Conservation (phyloP, 2,797 vertebrate genomes). For the Clarias laeviceps region DNA sequence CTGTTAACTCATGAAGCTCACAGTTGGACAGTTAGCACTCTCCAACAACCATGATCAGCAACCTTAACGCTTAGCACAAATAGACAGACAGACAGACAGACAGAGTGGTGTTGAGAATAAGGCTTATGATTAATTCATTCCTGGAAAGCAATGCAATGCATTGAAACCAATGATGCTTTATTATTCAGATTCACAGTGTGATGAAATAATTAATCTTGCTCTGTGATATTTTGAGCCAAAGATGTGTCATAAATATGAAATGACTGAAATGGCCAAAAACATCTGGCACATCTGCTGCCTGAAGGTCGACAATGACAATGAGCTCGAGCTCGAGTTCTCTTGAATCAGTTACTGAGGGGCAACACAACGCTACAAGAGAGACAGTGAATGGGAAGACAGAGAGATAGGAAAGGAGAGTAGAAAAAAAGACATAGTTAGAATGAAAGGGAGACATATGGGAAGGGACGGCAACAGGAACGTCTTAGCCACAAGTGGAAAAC, state of each 20-base stretch:
- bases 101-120: neutral
- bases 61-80: neutral
- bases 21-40: neutral
- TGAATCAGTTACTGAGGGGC: slow-evolving; percentile 30
- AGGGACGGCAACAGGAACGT: slow-evolving; percentile 45
- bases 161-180: neutral
- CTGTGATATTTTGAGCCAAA: slow-evolving; percentile 27
- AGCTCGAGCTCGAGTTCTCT: neutral
- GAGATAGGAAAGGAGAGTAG: slow-evolving; percentile 10
- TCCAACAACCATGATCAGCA: neutral
- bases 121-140: neutral
- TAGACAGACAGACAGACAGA: neutral
- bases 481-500: slow-evolving; percentile 55
- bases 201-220: slow-evolving; percentile 19
- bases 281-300: slow-evolving; percentile 43
- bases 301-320: slow-evolving; percentile 35
- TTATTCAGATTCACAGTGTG: neutral
- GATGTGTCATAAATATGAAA: slow-evolving; percentile 46
- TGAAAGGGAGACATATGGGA: slow-evolving; percentile 37
- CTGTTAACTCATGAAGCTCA: neutral
- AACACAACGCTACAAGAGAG: neutral
- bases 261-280: slow-evolving; percentile 33
- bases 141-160: neutral
- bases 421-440: slow-evolving; percentile 29
- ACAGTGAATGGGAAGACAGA: neutral